Conservation (phyloP, 2,888 invertebrate species). For the Pyrgus malvae region DNA sequence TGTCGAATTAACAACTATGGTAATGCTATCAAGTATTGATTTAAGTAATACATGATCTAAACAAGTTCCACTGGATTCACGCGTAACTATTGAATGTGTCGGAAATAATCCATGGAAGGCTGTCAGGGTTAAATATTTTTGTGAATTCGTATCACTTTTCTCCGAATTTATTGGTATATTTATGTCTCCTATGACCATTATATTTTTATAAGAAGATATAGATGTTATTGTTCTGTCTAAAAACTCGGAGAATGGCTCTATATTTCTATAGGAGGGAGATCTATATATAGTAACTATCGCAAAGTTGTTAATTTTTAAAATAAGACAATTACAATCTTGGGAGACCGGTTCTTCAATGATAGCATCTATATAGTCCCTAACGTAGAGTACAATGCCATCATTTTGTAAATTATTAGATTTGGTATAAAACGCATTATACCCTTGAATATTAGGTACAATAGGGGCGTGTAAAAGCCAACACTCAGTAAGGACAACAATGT, state of each 20-base stretch:
- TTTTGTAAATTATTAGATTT: not conserved
- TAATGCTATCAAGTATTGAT: not conserved
- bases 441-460: not conserved
- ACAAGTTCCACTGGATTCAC: not conserved
- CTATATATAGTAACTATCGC: not conserved
- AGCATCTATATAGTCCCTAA: not conserved
- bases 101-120: not conserved
- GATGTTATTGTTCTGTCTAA: not conserved
- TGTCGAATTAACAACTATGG: not conserved
- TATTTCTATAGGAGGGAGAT: not conserved
- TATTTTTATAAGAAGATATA: not conserved
- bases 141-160: not conserved
- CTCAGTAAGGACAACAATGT: not conserved
- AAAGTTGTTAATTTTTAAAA: not conserved
- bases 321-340: not conserved
- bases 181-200: not conserved
- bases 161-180: not conserved
- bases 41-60: not conserved
- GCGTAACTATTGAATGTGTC: not conserved
- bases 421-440: not conserved
- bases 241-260: not conserved
- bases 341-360: not conserved
- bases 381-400: not conserved
- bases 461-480: not conserved
- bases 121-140: not conserved